Evolutionary conservation across 2,113 vertebrate species (phyloP).

Genomic region (Sardina pilchardus): DNA sequence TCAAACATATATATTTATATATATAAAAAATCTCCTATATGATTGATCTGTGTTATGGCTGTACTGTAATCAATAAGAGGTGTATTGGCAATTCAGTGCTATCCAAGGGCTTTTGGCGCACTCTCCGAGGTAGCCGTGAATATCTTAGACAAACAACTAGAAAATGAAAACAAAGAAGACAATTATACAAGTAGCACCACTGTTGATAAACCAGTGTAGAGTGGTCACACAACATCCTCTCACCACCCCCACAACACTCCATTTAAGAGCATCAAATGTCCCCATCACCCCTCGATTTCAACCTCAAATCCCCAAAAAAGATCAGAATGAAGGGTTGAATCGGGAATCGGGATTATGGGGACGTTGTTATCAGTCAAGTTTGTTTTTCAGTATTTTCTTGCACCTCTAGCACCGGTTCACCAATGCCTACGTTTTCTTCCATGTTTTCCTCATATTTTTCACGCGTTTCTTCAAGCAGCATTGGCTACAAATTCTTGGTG

Average conservation of each 20-base stretch:
- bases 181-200: slow-evolving; percentile 77
- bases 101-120: slow-evolving; percentile 53
- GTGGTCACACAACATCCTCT: slow-evolving; percentile 36
- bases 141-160: slow-evolving; percentile 51
- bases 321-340: neutral
- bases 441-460: slow-evolving; percentile 32
- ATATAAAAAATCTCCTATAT: neutral
- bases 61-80: neutral
- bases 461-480: neutral
- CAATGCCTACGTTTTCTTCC: slow-evolving; percentile 24
- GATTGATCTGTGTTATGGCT: neutral
- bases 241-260: slow-evolving; percentile 42
- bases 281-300: neutral
- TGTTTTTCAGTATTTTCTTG: slow-evolving; percentile 35
- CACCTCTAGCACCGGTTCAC: neutral
- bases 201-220: slow-evolving; percentile 62
- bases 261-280: slow-evolving; percentile 29
- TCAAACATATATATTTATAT: neutral
- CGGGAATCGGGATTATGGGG: slow-evolving; percentile 10
- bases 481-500: slow-evolving; percentile 87
- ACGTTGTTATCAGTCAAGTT: slow-evolving; percentile 26
- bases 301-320: neutral
- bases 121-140: slow-evolving; percentile 81
- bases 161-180: slow-evolving; percentile 52
- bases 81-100: slow-evolving; percentile 39